Evolutionary conservation across 2,797 vertebrate genomes (phyloP).

Genomic region (Botia almorhae): DNA sequence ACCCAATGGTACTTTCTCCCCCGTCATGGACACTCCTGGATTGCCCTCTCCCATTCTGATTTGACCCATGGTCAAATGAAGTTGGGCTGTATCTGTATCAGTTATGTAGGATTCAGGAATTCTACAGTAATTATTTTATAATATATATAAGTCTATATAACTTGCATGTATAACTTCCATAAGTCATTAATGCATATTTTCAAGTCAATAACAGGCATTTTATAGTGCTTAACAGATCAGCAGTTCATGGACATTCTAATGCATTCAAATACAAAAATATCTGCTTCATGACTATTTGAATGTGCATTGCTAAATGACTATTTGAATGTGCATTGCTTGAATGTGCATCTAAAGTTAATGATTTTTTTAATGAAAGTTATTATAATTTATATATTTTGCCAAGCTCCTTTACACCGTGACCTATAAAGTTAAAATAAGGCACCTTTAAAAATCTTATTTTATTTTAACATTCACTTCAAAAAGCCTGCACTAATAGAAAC

Average conservation of each 20-base stretch:
- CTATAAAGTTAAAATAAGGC: background rate
- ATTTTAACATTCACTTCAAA: background rate
- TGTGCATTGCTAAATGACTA: background rate
- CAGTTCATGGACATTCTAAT: background rate
- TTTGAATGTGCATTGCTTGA: background rate
- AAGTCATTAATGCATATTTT: background rate
- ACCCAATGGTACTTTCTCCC: slow-evolving; percentile 7
- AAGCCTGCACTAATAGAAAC: slow-evolving; percentile 6
- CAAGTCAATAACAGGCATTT: background rate
- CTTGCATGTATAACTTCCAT: no score
- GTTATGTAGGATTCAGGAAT: background rate
- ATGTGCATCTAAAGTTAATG: background rate
- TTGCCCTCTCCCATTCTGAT: background rate
- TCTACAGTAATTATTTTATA: no score
- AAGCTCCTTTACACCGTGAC: background rate
- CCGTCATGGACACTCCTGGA: slow-evolving; percentile 37
- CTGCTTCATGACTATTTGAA: background rate
- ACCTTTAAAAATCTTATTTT: background rate
- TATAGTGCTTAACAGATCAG: background rate
- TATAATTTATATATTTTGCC: background rate
- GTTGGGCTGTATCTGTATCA: slow-evolving; percentile 6
- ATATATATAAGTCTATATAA: no score
- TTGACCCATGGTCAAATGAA: slow-evolving; percentile 7
- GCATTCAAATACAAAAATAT: background rate
- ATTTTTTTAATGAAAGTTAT: background rate